These are phyloP conservation scores for Eclectus roratus DNA, from an alignment of 2,113 vertebrate genomes.

Conservation along the genomic window DNA sequence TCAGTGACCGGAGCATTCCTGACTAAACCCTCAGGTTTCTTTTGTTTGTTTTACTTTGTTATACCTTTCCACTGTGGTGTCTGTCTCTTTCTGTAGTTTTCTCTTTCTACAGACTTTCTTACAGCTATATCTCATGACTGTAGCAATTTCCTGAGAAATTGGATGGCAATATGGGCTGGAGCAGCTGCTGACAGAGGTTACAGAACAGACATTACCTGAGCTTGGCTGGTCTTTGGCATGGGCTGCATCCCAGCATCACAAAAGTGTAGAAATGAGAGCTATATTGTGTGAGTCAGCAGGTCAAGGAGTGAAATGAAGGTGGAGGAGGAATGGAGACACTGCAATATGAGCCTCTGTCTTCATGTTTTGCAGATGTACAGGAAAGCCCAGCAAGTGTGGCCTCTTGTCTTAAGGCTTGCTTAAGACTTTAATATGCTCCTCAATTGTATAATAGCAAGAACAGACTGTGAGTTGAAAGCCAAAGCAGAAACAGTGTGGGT, in stretches of 20 bases:
- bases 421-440: neutral
- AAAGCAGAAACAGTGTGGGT: neutral
- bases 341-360: neutral
- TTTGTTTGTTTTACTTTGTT: neutral
- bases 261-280: neutral
- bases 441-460: neutral
- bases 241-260: neutral
- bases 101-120: neutral
- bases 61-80: neutral
- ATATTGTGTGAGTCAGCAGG: neutral
- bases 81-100: neutral
- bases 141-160: neutral
- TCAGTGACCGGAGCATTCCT: neutral
- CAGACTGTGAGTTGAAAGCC: neutral
- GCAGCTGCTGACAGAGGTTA: neutral
- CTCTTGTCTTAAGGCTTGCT: neutral
- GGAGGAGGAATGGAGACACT: neutral
- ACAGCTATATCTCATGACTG: neutral
- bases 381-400: neutral
- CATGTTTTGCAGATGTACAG: neutral
- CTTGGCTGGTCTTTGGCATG: neutral
- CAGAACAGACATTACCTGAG: neutral
- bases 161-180: neutral
- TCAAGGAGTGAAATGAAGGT: neutral
- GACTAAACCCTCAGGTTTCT: neutral